Percentiles rank a stretch among this genome's conserved stretches.
These are phyloP conservation scores for Chrysopilus asiliformis DNA, from an alignment of 2,888 invertebrate species.

Conservation along the genomic window DNA sequence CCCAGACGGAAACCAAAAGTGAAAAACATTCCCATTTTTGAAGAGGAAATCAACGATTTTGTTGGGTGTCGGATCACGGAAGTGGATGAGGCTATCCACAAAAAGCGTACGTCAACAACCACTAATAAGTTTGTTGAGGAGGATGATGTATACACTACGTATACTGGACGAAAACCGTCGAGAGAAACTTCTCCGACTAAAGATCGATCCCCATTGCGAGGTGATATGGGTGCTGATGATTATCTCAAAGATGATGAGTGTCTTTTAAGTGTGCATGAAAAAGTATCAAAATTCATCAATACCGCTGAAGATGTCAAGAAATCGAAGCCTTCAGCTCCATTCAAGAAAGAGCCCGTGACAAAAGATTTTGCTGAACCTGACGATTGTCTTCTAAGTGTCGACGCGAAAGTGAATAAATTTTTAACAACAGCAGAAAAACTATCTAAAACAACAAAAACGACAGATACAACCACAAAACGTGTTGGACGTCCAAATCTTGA, in stretches of 20 bases:
- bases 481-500: constrained; percentile 41
- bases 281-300: constrained; percentile 52
- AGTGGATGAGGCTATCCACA: constrained; percentile 39
- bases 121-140: constrained; percentile 30
- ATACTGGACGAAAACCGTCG: too few relatives aligned
- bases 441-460: constrained; percentile 31
- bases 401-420: constrained; percentile 51
- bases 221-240: constrained; percentile 15
- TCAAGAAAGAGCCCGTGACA: constrained; percentile 22
- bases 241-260: constrained; percentile 46
- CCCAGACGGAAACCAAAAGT: constrained; percentile 33
- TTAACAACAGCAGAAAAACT: constrained; percentile 47
- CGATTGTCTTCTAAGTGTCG: constrained; percentile 46
- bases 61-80: constrained; percentile 41
- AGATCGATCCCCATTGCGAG: neutral
- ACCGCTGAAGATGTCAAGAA: constrained; percentile 38
- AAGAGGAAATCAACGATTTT: constrained; percentile 40
- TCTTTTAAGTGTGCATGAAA: constrained; percentile 52
- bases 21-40: constrained; percentile 41
- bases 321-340: constrained; percentile 29
- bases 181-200: constrained; percentile 4
- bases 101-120: constrained; percentile 38
- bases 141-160: constrained; percentile 10
- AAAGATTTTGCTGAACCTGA: constrained; percentile 32
- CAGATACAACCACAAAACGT: constrained; percentile 14